phyloP scores from a whole-genome alignment of 37 sponge, comb jelly and placozoan species.

The Halisarca cf. caerulea region DNA sequence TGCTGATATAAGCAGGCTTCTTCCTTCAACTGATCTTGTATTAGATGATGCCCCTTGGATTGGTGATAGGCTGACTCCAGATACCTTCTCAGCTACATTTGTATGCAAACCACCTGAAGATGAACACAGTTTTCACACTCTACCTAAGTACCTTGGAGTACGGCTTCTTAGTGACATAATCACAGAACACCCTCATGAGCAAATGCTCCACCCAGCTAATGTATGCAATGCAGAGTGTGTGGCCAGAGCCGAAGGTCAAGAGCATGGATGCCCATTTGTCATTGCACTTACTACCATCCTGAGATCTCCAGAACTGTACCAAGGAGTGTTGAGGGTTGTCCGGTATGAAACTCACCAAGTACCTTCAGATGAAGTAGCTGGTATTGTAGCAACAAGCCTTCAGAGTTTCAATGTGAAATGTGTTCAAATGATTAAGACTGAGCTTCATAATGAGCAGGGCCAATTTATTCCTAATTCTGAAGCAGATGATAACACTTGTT shows the following conservation, averaged over 20 bases:
- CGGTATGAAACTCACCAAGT: background rate
- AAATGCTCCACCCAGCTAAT: background rate
- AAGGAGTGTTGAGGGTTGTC: background rate
- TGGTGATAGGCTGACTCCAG: background rate
- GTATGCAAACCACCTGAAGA: conserved; percentile 17
- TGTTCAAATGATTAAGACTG: conserved; percentile 18
- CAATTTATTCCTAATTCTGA: background rate
- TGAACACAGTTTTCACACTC: background rate
- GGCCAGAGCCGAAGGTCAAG: background rate
- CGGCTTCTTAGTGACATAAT: background rate
- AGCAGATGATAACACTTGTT: background rate
- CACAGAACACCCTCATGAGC: background rate
- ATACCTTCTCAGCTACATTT: background rate
- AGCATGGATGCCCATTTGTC: background rate
- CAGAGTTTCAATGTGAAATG: background rate
- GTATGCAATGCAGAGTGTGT: conserved; percentile 11
- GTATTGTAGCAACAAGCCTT: background rate
- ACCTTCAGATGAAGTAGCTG: conserved; percentile 20
- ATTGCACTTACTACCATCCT: background rate
- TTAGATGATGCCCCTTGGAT: conserved; percentile 17
- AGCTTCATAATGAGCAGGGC: background rate
- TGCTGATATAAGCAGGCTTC: background rate
- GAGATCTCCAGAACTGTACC: background rate
- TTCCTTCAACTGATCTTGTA: background rate
- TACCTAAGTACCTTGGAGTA: conserved; percentile 12